phyloP scores from a whole-genome alignment of 1,140 invertebrate species.

The Platyura marginata region DNA sequence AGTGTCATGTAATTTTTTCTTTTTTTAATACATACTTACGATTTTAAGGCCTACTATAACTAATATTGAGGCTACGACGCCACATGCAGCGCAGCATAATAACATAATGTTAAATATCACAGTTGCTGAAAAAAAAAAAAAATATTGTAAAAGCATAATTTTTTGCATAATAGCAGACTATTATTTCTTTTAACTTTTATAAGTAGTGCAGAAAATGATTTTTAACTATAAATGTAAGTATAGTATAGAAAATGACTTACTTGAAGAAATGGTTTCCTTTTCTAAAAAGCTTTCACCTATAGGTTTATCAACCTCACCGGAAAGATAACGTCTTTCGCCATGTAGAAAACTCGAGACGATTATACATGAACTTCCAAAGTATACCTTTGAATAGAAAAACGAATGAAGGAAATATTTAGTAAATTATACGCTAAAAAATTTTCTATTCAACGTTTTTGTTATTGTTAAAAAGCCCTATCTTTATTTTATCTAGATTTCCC shows the following conservation, averaged over 20 bases:
- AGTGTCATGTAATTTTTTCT: too few relatives aligned
- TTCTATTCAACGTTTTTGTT: too few relatives aligned
- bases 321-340: slow-evolving; percentile 1
- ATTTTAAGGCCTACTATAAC: neutral
- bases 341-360: neutral
- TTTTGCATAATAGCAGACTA: neutral
- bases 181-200: neutral
- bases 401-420: too few relatives aligned
- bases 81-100: slow-evolving; percentile 1
- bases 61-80: slow-evolving; percentile 1
- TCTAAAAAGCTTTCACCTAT: neutral
- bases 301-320: slow-evolving; percentile 2
- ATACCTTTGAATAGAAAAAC: slow-evolving; percentile 1
- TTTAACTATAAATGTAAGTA: neutral
- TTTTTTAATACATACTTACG: too few relatives aligned
- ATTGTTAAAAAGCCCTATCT: too few relatives aligned
- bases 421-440: too few relatives aligned
- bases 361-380: neutral
- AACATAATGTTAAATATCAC: slow-evolving; percentile 4
- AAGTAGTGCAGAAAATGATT: neutral
- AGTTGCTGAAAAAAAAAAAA: slow-evolving; percentile 1
- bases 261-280: neutral
- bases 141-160: neutral
- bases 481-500: too few relatives aligned
- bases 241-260: slow-evolving; percentile 1